Conservation (phyloP, 2,113 vertebrate species). For the Heterochromis multidens region DNA sequence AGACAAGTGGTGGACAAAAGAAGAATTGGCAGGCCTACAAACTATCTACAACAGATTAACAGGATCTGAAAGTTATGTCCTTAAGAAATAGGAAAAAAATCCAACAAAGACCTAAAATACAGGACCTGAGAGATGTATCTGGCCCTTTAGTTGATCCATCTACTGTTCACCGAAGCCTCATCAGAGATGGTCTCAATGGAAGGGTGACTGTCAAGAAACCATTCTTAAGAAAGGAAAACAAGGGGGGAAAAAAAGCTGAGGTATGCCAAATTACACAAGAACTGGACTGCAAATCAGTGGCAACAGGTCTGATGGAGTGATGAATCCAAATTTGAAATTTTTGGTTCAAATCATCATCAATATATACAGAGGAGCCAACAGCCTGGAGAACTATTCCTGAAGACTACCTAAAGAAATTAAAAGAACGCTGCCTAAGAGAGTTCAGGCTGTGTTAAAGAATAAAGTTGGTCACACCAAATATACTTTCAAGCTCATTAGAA, state of each 20-base stretch:
- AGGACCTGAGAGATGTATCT: neutral
- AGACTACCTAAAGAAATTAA: neutral
- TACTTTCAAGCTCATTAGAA: neutral
- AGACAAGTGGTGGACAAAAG: neutral
- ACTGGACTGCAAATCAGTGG: neutral
- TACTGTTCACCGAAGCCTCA: neutral
- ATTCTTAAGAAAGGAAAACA: neutral
- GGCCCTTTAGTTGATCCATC: neutral
- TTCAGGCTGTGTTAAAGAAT: neutral
- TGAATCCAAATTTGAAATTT: neutral
- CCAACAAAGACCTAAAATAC: neutral
- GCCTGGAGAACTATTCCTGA: neutral
- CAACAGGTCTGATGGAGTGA: neutral
- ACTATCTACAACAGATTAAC: neutral
- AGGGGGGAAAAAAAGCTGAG: neutral
- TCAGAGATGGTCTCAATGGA: neutral
- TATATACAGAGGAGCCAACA: neutral
- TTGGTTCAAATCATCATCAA: neutral
- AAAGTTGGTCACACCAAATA: neutral
- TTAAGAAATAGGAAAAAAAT: neutral
- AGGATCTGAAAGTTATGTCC: neutral
- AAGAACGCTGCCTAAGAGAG: accelerated
- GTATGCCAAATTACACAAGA: neutral
- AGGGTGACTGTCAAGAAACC: neutral
- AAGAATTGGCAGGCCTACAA: neutral